A percentile compares a stretch with the other conserved stretches of the same genome.
phyloP scores from a whole-genome alignment of 2,113 vertebrate species.

The Genyomyrus donnyi region DNA sequence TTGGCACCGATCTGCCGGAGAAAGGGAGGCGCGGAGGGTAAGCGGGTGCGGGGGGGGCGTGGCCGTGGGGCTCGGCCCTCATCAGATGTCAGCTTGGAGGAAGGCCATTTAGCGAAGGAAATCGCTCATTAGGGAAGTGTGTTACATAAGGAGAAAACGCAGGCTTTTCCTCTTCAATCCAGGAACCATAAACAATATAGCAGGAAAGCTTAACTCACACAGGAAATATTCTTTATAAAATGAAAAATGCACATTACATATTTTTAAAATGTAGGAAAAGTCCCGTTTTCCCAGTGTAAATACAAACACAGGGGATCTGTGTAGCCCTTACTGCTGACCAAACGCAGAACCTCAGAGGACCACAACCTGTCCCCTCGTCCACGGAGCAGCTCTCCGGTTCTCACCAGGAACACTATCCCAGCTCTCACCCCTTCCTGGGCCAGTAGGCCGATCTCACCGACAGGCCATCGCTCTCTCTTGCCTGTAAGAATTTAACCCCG shows the following conservation, averaged over 20 bases:
- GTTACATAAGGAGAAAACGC: slow-evolving; percentile 40
- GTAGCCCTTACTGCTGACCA: not conserved
- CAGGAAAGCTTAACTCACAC: slow-evolving; percentile 53
- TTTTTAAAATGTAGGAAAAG: not conserved
- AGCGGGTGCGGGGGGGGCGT: slow-evolving; percentile 16
- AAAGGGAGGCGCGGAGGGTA: not conserved
- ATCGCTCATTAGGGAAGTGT: slow-evolving; percentile 42
- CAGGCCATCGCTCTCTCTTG: not conserved
- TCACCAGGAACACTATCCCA: not conserved
- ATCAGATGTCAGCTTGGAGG: slow-evolving; percentile 17
- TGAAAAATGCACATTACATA: not conserved
- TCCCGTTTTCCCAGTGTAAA: not conserved
- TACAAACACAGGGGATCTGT: not conserved
- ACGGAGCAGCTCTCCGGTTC: not conserved
- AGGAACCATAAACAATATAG: slow-evolving; percentile 50
- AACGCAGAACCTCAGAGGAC: not conserved
- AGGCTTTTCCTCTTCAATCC: slow-evolving; percentile 16
- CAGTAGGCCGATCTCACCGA: not conserved
- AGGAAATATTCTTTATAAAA: slow-evolving; percentile 32
- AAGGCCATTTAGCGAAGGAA: slow-evolving; percentile 43
- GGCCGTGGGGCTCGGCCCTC: slow-evolving; percentile 10
- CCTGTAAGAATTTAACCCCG: not conserved
- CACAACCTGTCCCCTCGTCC: not conserved
- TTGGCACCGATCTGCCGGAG: not conserved
- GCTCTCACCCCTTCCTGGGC: not conserved